These are phyloP conservation scores for Pyrrhosoma nymphula DNA, from an alignment of 2,888 invertebrate species.

Conservation along the genomic window DNA sequence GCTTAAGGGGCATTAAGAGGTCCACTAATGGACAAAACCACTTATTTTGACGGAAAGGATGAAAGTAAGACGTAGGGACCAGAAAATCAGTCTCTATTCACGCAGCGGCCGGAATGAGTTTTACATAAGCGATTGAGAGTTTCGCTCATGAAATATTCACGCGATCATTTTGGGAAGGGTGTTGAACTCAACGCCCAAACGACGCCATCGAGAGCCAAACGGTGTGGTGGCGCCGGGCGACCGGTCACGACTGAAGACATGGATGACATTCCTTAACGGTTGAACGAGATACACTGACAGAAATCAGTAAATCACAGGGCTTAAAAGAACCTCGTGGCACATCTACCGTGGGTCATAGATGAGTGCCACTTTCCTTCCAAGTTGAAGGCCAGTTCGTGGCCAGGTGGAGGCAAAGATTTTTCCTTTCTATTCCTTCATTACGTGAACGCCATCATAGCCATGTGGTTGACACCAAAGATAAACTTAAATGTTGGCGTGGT, in stretches of 20 bases:
- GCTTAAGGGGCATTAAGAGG: neutral
- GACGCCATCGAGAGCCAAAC: neutral
- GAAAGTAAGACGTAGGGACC: neutral
- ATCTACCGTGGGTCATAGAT: no score
- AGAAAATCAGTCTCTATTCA: neutral
- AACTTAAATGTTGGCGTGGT: no score
- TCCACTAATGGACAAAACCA: neutral
- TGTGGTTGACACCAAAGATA: no score
- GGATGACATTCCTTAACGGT: neutral
- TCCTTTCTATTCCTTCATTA: no score
- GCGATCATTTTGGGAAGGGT: neutral
- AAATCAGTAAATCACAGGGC: neutral
- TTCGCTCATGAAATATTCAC: slow-evolving; percentile 20
- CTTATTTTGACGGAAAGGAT: neutral
- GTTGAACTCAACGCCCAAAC: neutral
- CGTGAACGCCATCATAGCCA: no score
- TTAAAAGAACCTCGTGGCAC: no score
- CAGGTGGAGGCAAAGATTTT: no score
- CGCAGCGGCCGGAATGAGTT: neutral
- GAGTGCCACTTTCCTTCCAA: no score
- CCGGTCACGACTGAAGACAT: neutral
- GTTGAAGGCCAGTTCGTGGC: no score
- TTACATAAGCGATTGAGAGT: neutral
- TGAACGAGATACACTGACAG: neutral
- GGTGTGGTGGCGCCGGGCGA: neutral